Percentiles rank a stretch among this genome's conserved stretches.
phyloP scores from a whole-genome alignment of 2,888 invertebrate species.

The Pterostichus niger region DNA sequence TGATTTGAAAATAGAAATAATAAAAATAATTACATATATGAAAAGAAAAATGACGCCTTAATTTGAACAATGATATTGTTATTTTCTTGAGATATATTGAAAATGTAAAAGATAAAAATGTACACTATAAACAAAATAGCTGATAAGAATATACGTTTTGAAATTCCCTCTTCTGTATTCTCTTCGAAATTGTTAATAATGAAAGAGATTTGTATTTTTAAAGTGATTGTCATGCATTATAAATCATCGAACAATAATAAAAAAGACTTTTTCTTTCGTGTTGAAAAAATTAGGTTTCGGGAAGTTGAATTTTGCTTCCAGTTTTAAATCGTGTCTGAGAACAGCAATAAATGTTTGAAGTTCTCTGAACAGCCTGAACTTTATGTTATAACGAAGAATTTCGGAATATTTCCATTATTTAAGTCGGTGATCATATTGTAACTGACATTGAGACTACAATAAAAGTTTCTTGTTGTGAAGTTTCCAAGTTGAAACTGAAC shows the following conservation, averaged over 20 bases:
- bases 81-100: too few species aligned
- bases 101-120: too few species aligned
- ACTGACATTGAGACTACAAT: constrained; percentile 61
- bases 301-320: constrained; percentile 25
- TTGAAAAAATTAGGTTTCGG: constrained; percentile 11
- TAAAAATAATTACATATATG: too few species aligned
- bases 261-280: constrained; percentile 8
- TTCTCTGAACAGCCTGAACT: constrained; percentile 50
- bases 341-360: constrained; percentile 59
- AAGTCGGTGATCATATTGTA: constrained; percentile 48
- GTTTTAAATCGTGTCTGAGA: constrained; percentile 36
- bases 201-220: background rate
- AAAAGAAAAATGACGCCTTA: too few species aligned
- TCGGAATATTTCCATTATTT: constrained; percentile 58
- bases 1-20: too few species aligned
- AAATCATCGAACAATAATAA: background rate
- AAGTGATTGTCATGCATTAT: background rate
- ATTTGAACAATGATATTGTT: too few species aligned
- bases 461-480: constrained; percentile 53
- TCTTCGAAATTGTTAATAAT: too few species aligned
- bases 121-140: too few species aligned
- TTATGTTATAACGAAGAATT: constrained; percentile 56
- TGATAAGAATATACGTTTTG: too few species aligned
- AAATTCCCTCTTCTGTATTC: too few species aligned
- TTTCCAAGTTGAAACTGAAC: constrained; percentile 51